A percentile compares a stretch with the other conserved stretches of the same genome.
Conservation (phyloP, 1,140 invertebrate species). For the Nasonia longicornis region DNA sequence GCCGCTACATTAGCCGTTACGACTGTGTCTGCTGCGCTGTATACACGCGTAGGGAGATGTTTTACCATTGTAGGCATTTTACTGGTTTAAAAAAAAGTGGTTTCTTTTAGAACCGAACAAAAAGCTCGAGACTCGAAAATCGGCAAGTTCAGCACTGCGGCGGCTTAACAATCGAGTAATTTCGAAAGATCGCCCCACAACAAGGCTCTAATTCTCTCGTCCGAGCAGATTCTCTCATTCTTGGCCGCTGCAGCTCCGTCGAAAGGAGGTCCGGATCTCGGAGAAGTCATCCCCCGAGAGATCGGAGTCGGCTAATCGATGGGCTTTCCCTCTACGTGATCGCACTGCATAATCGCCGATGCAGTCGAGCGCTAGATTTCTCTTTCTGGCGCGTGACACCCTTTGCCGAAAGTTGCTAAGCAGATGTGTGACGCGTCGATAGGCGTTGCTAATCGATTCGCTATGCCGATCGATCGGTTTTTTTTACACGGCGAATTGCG, state of each 20-base stretch:
- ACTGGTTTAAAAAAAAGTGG: not conserved
- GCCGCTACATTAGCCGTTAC: not conserved
- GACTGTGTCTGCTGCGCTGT: not conserved
- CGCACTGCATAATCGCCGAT: not conserved
- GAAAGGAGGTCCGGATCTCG: too few species aligned
- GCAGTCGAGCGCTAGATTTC: not conserved
- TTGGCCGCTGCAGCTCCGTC: too few species aligned
- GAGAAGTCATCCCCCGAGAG: not conserved
- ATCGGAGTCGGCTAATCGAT: slow-evolving; percentile 25
- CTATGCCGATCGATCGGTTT: not conserved
- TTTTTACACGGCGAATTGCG: not conserved
- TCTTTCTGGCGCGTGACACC: slow-evolving; percentile 4
- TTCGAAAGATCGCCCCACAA: not conserved
- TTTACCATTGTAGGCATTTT: too few species aligned
- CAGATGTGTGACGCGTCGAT: not conserved
- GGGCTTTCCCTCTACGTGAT: slow-evolving; percentile 26
- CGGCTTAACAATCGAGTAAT: not conserved
- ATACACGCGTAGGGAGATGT: too few species aligned
- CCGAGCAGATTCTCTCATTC: not conserved
- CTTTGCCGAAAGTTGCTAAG: not conserved
- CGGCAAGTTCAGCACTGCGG: not conserved
- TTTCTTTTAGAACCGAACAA: not conserved
- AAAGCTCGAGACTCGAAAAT: too few species aligned
- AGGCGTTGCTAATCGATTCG: not conserved
- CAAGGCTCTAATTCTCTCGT: not conserved